Evolutionary conservation across 1,140 invertebrate genomes (phyloP).

Genomic region (Andrena cerasifolii): DNA sequence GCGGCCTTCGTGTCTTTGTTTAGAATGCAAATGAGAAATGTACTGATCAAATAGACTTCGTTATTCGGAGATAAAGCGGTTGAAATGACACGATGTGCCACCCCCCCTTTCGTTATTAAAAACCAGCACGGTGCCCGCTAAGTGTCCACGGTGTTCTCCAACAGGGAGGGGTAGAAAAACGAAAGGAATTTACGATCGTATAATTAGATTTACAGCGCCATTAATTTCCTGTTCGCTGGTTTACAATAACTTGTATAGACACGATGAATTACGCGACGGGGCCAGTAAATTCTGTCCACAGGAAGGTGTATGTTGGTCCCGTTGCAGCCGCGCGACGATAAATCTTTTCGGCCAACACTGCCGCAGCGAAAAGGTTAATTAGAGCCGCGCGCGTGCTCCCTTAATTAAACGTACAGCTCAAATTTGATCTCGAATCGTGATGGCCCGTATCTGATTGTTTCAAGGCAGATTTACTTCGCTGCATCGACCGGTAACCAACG

Average conservation of each 20-base stretch:
- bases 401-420: constrained; percentile 13
- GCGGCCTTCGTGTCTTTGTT: too few species aligned
- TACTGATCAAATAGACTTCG: too few species aligned
- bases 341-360: constrained; percentile 19
- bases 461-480: neutral
- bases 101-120: neutral
- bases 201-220: constrained; percentile 22
- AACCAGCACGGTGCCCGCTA: neutral
- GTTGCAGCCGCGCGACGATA: constrained; percentile 1
- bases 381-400: neutral
- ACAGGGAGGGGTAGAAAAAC: neutral
- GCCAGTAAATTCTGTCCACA: neutral
- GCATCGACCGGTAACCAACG: neutral
- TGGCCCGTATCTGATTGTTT: neutral
- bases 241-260: constrained; percentile 32
- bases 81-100: neutral
- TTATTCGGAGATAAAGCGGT: neutral
- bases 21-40: too few species aligned
- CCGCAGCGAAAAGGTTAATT: constrained; percentile 23
- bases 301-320: constrained; percentile 1
- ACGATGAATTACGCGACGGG: constrained; percentile 7
- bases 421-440: neutral
- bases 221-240: constrained; percentile 13
- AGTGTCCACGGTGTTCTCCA: neutral
- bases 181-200: constrained; percentile 9